Conservation (phyloP, 2,113 vertebrate genomes). For the Psilopsiagon aurifrons region DNA sequence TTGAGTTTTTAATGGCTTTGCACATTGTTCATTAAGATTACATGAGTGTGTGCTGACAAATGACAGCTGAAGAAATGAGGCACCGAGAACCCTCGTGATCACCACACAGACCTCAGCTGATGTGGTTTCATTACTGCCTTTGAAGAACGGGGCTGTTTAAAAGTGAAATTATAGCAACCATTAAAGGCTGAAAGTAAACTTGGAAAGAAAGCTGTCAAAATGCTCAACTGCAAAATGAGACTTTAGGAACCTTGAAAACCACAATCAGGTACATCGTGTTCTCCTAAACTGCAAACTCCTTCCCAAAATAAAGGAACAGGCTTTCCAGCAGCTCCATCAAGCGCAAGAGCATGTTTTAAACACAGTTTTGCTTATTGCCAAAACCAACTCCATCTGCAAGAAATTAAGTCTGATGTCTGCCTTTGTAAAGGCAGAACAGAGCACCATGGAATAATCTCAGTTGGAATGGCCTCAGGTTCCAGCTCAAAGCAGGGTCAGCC, state of each 20-base stretch:
- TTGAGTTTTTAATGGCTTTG: slow-evolving; percentile 91
- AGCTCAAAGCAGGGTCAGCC: background rate
- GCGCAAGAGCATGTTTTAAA: fast-evolving
- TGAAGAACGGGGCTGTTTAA: background rate
- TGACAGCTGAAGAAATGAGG: slow-evolving; percentile 69
- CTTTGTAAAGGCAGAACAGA: background rate
- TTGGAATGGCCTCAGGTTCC: background rate
- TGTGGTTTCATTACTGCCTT: slow-evolving; percentile 11
- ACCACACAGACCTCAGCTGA: slow-evolving; percentile 30
- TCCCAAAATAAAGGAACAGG: fast-evolving
- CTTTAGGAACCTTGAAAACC: background rate
- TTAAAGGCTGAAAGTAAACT: background rate
- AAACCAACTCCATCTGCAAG: background rate
- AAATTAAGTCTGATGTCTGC: background rate
- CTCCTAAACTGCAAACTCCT: background rate
- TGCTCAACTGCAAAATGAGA: background rate
- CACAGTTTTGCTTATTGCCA: background rate
- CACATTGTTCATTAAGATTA: slow-evolving; percentile 83
- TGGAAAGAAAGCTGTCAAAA: background rate
- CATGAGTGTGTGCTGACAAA: slow-evolving; percentile 66
- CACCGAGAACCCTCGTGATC: slow-evolving; percentile 3
- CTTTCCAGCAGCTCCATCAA: background rate
- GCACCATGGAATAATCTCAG: fast-evolving
- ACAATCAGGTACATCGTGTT: background rate
- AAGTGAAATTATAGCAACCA: slow-evolving; percentile 24